Percentiles rank a stretch among this genome's conserved stretches.
These are phyloP conservation scores for Anguilla japonica DNA, from an alignment of 2,113 vertebrate species.

Conservation along the genomic window DNA sequence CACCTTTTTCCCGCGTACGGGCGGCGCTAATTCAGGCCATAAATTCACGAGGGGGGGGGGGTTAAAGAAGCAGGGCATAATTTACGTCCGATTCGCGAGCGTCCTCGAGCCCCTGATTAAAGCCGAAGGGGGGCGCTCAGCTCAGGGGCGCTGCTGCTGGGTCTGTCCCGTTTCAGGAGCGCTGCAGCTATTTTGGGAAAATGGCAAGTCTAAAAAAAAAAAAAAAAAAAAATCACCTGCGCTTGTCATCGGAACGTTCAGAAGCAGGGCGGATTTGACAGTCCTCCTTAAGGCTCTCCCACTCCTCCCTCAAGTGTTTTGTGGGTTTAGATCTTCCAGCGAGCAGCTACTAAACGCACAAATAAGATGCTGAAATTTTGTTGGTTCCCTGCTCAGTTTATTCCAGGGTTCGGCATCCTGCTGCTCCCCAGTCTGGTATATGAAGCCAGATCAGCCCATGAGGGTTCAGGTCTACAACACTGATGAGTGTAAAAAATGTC, in stretches of 20 bases:
- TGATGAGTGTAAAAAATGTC: too few relatives aligned
- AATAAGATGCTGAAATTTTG: background rate
- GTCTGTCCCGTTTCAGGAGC: background rate
- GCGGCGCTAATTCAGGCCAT: background rate
- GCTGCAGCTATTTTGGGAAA: background rate
- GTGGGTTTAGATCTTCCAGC: background rate
- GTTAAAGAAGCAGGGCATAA: background rate
- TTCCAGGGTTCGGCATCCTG: background rate
- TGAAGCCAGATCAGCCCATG: too few relatives aligned
- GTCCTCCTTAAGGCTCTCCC: background rate
- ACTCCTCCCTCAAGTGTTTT: background rate
- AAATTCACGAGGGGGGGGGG: background rate
- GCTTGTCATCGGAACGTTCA: background rate
- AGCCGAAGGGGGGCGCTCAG: background rate
- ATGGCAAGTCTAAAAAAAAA: background rate
- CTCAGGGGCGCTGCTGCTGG: background rate
- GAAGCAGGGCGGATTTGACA: background rate
- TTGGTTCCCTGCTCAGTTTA: background rate
- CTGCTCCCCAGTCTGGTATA: too few relatives aligned
- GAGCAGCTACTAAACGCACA: background rate
- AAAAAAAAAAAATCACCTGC: background rate
- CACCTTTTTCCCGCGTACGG: background rate
- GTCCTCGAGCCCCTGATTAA: background rate
- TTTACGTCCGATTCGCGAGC: background rate
- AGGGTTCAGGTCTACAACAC: too few relatives aligned